phyloP scores from a whole-genome alignment of 2,113 vertebrate species.

The Misgurnus mizolepis region DNA sequence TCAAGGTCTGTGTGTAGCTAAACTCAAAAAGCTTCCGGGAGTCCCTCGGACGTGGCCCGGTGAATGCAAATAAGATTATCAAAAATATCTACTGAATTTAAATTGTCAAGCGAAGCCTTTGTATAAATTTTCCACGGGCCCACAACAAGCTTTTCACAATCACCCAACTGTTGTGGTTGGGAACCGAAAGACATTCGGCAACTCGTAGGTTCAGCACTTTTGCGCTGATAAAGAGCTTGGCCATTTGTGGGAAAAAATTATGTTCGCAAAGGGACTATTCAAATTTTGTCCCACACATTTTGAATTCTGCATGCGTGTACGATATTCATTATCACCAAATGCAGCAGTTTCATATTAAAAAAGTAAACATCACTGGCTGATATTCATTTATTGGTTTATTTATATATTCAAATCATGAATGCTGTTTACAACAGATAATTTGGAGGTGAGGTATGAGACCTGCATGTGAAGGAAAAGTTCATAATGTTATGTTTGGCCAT shows the following conservation, averaged over 20 bases:
- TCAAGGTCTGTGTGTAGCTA: constrained; percentile 20
- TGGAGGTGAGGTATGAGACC: constrained; percentile 37
- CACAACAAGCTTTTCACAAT: background rate
- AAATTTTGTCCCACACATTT: constrained; percentile 15
- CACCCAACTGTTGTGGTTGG: constrained; percentile 22
- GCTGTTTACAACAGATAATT: constrained; percentile 35
- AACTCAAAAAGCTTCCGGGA: background rate
- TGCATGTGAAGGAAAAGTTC: constrained; percentile 45
- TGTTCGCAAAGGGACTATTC: constrained; percentile 36
- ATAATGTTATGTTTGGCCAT: constrained; percentile 21
- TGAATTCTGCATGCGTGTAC: constrained; percentile 41
- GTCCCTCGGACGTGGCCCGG: background rate
- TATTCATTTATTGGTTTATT: constrained; percentile 13
- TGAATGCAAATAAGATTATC: constrained; percentile 23
- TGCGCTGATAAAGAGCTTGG: constrained; percentile 41
- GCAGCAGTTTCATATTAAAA: constrained; percentile 27
- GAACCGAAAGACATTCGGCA: background rate
- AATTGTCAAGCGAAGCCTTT: constrained; percentile 27
- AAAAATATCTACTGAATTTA: background rate
- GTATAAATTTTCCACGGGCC: constrained; percentile 32
- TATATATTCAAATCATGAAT: constrained; percentile 53
- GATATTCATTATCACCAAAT: constrained; percentile 20
- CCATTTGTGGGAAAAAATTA: constrained; percentile 28
- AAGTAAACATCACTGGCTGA: constrained; percentile 17
- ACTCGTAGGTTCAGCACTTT: constrained; percentile 17